Percentiles rank a stretch among this genome's conserved stretches.
These are phyloP conservation scores for Toxotes jaculatrix DNA, from an alignment of 2,113 vertebrate species.

Conservation along the genomic window DNA sequence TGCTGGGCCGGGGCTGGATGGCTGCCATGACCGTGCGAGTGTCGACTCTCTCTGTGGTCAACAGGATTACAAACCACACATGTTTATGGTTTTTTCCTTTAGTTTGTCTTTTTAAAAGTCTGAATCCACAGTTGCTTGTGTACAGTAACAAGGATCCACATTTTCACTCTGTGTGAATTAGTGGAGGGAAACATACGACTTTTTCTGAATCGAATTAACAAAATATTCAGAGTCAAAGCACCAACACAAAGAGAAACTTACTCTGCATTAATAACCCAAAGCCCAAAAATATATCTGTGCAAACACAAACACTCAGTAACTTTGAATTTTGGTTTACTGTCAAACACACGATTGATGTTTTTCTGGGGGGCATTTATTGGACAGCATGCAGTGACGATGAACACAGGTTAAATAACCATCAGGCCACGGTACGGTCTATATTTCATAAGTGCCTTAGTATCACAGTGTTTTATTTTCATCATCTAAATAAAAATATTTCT, in stretches of 20 bases:
- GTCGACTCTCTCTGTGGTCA: conserved; percentile 62
- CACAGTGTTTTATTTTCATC: neutral
- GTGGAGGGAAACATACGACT: neutral
- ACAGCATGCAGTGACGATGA: no score
- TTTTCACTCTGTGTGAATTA: neutral
- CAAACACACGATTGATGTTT: no score
- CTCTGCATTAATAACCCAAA: neutral
- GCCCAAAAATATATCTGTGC: no score
- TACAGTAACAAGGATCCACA: neutral
- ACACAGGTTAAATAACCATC: no score
- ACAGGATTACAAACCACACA: conserved; percentile 53
- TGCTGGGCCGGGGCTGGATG: conserved; percentile 41
- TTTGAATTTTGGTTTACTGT: no score
- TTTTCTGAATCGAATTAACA: neutral
- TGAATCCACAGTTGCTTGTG: neutral
- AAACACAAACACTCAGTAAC: no score
- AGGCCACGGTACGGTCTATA: no score
- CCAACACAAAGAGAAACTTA: neutral
- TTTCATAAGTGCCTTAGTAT: neutral
- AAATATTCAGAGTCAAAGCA: neutral
- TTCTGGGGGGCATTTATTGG: no score
- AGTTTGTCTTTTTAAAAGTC: neutral
- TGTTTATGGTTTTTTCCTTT: conserved; percentile 36
- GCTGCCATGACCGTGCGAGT: conserved; percentile 45
- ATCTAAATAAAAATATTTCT: neutral